Conservation (phyloP, 2,888 invertebrate species). For the Dolichopus griseipennis region DNA sequence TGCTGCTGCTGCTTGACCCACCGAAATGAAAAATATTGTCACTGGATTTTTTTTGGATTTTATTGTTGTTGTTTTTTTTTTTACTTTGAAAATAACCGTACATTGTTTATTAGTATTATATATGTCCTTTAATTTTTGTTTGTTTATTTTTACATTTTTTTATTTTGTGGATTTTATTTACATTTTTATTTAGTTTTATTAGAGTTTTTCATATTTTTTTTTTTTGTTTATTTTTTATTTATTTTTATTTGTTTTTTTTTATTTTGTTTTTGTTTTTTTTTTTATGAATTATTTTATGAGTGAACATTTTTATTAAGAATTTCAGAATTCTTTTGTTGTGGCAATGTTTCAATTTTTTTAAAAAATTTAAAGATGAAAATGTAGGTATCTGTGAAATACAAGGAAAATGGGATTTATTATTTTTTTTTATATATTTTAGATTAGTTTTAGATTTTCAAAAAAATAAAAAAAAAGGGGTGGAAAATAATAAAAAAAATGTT, state of each 20-base stretch:
- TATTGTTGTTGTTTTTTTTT: too few relatives aligned
- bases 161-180: background rate
- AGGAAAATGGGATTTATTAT: too few relatives aligned
- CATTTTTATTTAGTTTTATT: slow-evolving; percentile 6
- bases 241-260: background rate
- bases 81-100: background rate
- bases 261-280: background rate
- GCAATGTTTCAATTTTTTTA: too few relatives aligned
- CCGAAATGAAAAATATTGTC: background rate
- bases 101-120: background rate
- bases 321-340: too few relatives aligned
- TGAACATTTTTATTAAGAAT: background rate
- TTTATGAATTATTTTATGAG: background rate
- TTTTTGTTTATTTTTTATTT: background rate
- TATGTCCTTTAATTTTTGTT: background rate
- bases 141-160: too few relatives aligned
- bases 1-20: too few relatives aligned
- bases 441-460: too few relatives aligned
- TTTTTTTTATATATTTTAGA: too few relatives aligned
- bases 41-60: background rate
- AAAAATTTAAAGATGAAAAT: too few relatives aligned
- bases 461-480: too few relatives aligned
- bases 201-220: background rate
- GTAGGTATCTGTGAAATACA: too few relatives aligned
- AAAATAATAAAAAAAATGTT: too few relatives aligned